Evolutionary conservation across 35 echinoderm and acorn worm genomes (phyloP), one percentile per base, ranked within the genome.

Genomic region (Acanthaster planci): DNA sequence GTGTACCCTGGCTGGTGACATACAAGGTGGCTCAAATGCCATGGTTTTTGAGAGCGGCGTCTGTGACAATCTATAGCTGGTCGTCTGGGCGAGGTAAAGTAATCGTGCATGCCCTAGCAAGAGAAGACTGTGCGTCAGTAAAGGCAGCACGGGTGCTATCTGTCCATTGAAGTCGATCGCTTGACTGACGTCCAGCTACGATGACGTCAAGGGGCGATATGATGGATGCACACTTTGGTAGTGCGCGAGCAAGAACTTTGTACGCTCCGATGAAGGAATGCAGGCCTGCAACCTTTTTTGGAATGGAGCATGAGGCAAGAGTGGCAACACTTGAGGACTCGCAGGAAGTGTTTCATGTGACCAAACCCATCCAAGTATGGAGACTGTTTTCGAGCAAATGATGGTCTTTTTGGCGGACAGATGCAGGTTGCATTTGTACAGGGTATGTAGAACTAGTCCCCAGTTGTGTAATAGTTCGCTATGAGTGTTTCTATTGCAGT

Each of bases 281-380:
- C 34, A 89, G 19, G 18, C 80, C 79, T 22, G 1, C 9, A 8
- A 84, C 80, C n/a, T 39, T 80, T 40, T 9, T 17, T 37, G 88
- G 88, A 21, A 26, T 53, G 21, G 67, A 21, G 53, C 88, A 90
- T 14, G 60, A 85, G 10, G 42, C 50, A 15, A 80, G 59, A 10
- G 84, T 77, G 3, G 89, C 56, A 39, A 91, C 53, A n/a, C 54
- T 0, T 90, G 88, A 31, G 81, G 88, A 39, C 82, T 90, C 16
- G 88, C 81, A 0, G 16, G 52, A 23, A 91, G 7, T 18, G 89
- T 79, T 7, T 85, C 50, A 38, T 81, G 19, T 18, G 78, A 92
- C 85, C 90, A 92, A 37, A 88, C 64, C 88, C 80, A 89, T 7
- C 89, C 90, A 51, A 92, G 58, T 30, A 92, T 92, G 53, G 55